Conservation (phyloP, 2,797 vertebrate species). For the Clarias pachynema region DNA sequence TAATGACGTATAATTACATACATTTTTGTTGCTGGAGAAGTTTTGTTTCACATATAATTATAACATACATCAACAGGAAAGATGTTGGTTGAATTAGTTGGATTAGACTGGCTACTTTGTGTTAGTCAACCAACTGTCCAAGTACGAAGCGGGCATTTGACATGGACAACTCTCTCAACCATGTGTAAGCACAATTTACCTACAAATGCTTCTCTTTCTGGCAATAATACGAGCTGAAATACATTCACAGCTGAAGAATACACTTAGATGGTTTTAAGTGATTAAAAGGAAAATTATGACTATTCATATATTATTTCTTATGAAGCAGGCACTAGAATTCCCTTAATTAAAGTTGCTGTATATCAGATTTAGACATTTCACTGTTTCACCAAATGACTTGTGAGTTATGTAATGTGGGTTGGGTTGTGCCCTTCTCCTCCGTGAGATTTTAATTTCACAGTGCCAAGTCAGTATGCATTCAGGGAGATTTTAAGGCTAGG, state of each 20-base stretch:
- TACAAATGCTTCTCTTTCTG: neutral
- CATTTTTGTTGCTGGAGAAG: neutral
- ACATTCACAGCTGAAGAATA: neutral
- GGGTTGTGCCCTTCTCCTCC: neutral
- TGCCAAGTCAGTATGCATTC: too few relatives aligned
- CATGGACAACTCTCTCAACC: neutral
- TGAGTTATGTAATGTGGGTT: conserved; percentile 6
- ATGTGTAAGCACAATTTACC: neutral
- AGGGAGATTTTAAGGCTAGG: neutral
- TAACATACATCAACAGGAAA: neutral
- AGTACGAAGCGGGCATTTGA: neutral
- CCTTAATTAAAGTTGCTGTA: neutral
- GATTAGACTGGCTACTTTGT: neutral
- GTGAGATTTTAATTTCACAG: neutral
- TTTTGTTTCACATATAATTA: neutral
- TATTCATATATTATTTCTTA: neutral
- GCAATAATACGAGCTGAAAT: neutral
- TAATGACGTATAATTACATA: neutral
- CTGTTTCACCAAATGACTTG: neutral
- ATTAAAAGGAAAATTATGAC: neutral
- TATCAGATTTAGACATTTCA: neutral
- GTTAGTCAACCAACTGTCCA: neutral
- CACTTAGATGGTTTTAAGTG: neutral
- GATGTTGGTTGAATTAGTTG: neutral
- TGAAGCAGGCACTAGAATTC: neutral